Evolutionary conservation across 2,888 invertebrate genomes (phyloP).

Genomic region (Platycheirus rosarum): DNA sequence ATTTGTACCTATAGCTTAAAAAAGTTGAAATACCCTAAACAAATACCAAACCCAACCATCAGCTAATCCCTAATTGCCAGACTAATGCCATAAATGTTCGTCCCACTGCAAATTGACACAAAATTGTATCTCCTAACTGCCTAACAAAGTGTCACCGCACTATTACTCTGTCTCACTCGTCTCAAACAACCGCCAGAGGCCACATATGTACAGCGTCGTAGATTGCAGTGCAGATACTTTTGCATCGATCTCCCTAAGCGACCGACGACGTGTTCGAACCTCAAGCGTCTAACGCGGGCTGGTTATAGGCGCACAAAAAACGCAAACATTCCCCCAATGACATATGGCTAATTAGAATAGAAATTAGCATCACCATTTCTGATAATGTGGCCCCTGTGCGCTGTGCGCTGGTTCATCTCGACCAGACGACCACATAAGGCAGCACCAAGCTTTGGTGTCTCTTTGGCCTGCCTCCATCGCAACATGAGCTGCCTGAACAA

Average conservation of each 20-base stretch:
- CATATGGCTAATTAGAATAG: conserved; percentile 74
- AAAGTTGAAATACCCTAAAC: conserved; percentile 9
- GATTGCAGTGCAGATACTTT: conserved; percentile 37
- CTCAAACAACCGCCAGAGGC: conserved; percentile 49
- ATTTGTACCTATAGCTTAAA: not conserved
- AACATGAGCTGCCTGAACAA: conserved; percentile 15
- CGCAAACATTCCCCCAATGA: conserved; percentile 66
- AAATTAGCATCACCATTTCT: conserved; percentile 74
- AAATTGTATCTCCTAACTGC: conserved; percentile 69
- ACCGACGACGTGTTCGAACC: not conserved
- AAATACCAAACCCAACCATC: conserved; percentile 49
- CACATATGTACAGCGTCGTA: conserved; percentile 57
- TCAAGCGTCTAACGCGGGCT: conserved; percentile 23
- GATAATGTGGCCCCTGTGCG: conserved; percentile 61
- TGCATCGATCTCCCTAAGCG: conserved; percentile 12
- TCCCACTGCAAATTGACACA: conserved; percentile 71
- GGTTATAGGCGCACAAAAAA: conserved; percentile 49
- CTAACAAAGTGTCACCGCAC: conserved; percentile 64
- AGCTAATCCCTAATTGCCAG: conserved; percentile 66
- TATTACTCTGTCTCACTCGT: conserved; percentile 62
- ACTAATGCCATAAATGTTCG: conserved; percentile 70
- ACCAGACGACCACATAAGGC: conserved; percentile 43
- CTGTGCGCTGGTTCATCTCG: conserved; percentile 33
- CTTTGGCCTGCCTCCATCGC: conserved; percentile 13
- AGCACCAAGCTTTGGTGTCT: conserved; percentile 23